Conservation (phyloP, 2,113 vertebrate genomes). For the Heterocephalus glaber region DNA sequence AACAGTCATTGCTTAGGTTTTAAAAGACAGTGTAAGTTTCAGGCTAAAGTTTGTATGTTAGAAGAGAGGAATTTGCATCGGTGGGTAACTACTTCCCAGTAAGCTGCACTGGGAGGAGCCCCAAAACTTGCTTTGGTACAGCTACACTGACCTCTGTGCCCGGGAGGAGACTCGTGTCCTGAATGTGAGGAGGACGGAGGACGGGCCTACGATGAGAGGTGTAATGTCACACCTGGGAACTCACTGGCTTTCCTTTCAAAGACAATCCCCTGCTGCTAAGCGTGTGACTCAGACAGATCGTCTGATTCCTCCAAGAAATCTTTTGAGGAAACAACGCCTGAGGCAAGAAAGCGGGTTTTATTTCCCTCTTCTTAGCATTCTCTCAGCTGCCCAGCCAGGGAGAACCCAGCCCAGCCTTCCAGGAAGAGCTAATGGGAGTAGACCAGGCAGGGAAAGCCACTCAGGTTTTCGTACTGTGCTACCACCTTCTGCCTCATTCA, state of each 20-base stretch:
- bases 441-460: not conserved
- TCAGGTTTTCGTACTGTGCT: not conserved
- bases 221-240: not conserved
- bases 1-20: constrained; percentile 37
- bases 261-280: not conserved
- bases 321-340: not conserved
- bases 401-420: not conserved
- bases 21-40: not conserved
- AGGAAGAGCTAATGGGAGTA: not conserved
- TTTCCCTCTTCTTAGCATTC: not conserved
- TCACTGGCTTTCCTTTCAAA: not conserved
- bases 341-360: constrained; percentile 18
- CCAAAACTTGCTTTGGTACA: not conserved
- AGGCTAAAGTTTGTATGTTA: not conserved
- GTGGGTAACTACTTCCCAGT: not conserved
- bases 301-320: not conserved
- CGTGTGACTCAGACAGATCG: not conserved
- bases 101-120: not conserved
- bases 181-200: not conserved
- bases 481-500: not conserved
- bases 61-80: constrained; percentile 30
- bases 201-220: not conserved
- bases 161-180: not conserved
- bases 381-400: not conserved
- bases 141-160: not conserved